Percentiles rank a stretch among this genome's conserved stretches.
Conservation (phyloP, 1,140 invertebrate genomes). For the Formica selysi region DNA sequence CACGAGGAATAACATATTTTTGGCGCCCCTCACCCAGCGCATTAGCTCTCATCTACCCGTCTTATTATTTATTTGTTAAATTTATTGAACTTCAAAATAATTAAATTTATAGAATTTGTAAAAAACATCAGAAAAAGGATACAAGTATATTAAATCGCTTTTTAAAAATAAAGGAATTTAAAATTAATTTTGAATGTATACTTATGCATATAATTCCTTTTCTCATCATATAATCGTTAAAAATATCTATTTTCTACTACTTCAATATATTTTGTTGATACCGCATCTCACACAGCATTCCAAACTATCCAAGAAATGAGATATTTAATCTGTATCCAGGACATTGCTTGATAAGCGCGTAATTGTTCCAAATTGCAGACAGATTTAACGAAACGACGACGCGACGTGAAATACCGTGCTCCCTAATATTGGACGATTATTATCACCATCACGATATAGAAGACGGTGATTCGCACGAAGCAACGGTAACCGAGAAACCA, state of each 20-base stretch:
- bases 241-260: not conserved
- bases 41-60: no score
- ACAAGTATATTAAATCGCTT: no score
- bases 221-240: not conserved
- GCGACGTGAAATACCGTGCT: not conserved
- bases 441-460: not conserved
- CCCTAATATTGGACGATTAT: conserved; percentile 5
- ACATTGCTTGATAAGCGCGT: not conserved
- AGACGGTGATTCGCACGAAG: conserved; percentile 1
- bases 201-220: not conserved
- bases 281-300: not conserved
- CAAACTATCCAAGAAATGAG: not conserved
- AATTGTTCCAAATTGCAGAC: conserved; percentile 31
- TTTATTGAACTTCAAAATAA: no score
- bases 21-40: no score
- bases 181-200: not conserved
- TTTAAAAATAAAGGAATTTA: not conserved
- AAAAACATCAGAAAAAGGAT: no score
- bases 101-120: no score
- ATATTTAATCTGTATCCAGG: conserved; percentile 15
- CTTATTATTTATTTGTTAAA: no score
- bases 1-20: no score
- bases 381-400: conserved; percentile 13
- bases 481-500: conserved; percentile 15
- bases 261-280: conserved; percentile 11